A percentile compares a stretch with the other conserved stretches of the same genome.
Conservation (phyloP, 2,797 vertebrate genomes). For the Syngnathus rostellatus region DNA sequence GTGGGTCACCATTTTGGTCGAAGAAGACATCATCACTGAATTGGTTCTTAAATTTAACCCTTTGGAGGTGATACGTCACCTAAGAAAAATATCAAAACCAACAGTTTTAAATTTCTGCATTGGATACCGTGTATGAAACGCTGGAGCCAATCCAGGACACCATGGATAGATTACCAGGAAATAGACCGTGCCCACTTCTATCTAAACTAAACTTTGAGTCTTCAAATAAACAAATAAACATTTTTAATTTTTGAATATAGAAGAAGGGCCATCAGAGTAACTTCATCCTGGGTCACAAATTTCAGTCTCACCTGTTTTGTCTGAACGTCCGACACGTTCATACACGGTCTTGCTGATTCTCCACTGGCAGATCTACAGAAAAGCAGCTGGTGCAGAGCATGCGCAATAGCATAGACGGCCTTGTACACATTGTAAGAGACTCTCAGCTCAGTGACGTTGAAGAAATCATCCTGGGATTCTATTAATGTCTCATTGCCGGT, state of each 20-base stretch:
- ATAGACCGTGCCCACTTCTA: too few relatives aligned
- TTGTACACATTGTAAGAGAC: constrained; percentile 71
- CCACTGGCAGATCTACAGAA: constrained; percentile 43
- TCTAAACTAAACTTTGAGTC: too few relatives aligned
- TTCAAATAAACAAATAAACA: too few relatives aligned
- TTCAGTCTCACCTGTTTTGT: constrained; percentile 50
- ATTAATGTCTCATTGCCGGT: constrained; percentile 53
- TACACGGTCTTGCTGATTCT: constrained; percentile 25
- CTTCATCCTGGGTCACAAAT: not conserved
- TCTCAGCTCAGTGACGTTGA: constrained; percentile 66
- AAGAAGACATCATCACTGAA: constrained; percentile 64
- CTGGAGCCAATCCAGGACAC: too few relatives aligned
- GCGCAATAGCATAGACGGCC: constrained; percentile 69
- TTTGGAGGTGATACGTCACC: constrained; percentile 55
- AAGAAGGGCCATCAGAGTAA: not conserved
- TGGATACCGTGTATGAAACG: too few relatives aligned
- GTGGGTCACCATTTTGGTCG: constrained; percentile 65
- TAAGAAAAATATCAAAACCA: constrained; percentile 15
- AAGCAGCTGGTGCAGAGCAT: constrained; percentile 62
- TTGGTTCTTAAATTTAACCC: constrained; percentile 53
- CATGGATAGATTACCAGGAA: too few relatives aligned
- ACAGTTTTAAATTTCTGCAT: not conserved
- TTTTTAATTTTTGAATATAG: not conserved
- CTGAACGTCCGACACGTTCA: constrained; percentile 52
- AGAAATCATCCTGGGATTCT: constrained; percentile 52